These are phyloP conservation scores for Ramphastos sulfuratus DNA, from an alignment of 2,113 vertebrate species.

Conservation along the genomic window DNA sequence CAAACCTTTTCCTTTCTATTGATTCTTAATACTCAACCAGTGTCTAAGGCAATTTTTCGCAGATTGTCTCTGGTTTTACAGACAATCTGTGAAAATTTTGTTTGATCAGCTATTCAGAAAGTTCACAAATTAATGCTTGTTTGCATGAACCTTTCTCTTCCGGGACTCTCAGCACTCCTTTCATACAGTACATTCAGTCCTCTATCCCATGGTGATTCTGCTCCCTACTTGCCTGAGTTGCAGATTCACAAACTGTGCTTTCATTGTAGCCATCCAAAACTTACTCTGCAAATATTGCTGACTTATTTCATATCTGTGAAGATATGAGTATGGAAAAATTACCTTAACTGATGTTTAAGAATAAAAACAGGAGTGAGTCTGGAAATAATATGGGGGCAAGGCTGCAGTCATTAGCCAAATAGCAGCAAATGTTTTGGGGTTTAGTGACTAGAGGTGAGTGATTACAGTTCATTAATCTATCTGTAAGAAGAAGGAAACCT, in stretches of 20 bases:
- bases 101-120: neutral
- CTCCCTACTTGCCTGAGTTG: neutral
- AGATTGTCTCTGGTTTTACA: neutral
- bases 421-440: neutral
- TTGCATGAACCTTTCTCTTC: neutral
- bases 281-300: neutral
- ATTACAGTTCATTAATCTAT: neutral
- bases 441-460: neutral
- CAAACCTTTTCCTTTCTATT: neutral
- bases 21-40: neutral
- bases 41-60: neutral
- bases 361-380: neutral
- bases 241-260: neutral
- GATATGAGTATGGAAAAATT: neutral
- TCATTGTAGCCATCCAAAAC: neutral
- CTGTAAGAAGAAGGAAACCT: neutral
- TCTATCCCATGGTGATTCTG: neutral
- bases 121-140: neutral
- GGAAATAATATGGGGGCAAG: slow-evolving; percentile 1
- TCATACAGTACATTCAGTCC: neutral
- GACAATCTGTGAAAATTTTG: neutral
- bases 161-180: neutral
- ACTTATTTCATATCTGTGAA: neutral
- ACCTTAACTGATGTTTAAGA: neutral
- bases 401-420: neutral